phyloP scores from a whole-genome alignment of 2,113 vertebrate species.

The Tauraco erythrolophus region DNA sequence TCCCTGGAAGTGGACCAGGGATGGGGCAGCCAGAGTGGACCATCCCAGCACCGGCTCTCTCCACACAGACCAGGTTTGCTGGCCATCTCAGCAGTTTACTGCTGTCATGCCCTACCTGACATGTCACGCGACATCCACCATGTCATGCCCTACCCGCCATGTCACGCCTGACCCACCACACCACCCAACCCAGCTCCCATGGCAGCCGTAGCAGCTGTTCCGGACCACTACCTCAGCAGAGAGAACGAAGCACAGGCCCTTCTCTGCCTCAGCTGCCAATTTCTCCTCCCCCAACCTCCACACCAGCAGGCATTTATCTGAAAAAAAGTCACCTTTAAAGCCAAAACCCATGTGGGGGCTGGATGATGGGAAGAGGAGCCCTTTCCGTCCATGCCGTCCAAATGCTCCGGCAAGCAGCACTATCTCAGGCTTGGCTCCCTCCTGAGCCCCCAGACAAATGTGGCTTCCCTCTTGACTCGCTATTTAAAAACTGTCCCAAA shows the following conservation, averaged over 20 bases:
- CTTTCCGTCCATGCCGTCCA: neutral
- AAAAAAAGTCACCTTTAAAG: neutral
- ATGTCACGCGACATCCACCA: conserved; percentile 54
- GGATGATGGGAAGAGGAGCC: neutral
- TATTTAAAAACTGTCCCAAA: conserved; percentile 50
- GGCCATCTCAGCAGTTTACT: conserved; percentile 17
- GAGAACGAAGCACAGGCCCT: neutral
- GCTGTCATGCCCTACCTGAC: conserved; percentile 62
- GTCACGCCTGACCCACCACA: neutral
- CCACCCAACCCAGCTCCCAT: neutral
- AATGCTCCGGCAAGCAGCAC: neutral
- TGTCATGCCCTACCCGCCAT: neutral
- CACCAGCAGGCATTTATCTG: neutral
- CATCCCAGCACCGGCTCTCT: conserved; percentile 42
- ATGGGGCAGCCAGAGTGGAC: too few species aligned
- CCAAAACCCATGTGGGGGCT: neutral
- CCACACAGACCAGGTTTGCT: conserved; percentile 27
- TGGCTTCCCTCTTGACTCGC: conserved; percentile 39
- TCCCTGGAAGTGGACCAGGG: too few species aligned
- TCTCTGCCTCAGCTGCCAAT: neutral
- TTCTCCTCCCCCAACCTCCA: neutral
- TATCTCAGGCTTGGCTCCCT: conserved; percentile 32
- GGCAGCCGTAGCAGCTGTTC: neutral
- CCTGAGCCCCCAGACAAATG: neutral
- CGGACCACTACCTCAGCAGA: neutral